A percentile compares a stretch with the other conserved stretches of the same genome.
Conservation (phyloP, 2,113 vertebrate genomes). For the Gallinago undulata region DNA sequence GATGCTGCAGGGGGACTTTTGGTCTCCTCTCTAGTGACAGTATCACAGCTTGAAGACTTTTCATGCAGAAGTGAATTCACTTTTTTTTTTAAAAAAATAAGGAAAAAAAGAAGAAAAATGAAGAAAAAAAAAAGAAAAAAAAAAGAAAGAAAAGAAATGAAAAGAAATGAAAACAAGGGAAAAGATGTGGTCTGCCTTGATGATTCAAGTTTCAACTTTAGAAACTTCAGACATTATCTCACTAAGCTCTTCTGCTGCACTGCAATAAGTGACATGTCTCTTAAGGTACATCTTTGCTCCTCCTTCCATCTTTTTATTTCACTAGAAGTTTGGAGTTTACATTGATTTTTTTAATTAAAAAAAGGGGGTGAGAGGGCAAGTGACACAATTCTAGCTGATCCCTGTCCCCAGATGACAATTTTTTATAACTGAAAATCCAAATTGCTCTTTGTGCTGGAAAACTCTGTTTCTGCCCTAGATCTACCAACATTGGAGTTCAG, state of each 20-base stretch:
- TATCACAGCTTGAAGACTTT: not conserved
- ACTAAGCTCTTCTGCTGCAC: not conserved
- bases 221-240: not conserved
- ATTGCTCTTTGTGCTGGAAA: not conserved
- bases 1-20: not conserved
- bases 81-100: not conserved
- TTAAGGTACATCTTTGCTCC: not conserved
- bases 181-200: not conserved
- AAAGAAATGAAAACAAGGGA: not conserved
- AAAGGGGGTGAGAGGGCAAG: too few species aligned
- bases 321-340: not conserved
- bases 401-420: not conserved
- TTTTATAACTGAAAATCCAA: not conserved
- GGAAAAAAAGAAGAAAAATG: not conserved
- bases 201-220: not conserved
- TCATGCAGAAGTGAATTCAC: not conserved
- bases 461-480: not conserved
- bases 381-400: not conserved
- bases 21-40: not conserved
- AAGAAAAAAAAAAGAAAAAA: not conserved
- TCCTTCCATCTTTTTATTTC: not conserved
- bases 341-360: not conserved
- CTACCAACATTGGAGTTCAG: not conserved
- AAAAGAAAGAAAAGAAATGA: not conserved
- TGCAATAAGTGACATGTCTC: not conserved